Base-by-base conservation (phyloP, 2,888 invertebrate genomes). In the Trilocha varians region DNA sequence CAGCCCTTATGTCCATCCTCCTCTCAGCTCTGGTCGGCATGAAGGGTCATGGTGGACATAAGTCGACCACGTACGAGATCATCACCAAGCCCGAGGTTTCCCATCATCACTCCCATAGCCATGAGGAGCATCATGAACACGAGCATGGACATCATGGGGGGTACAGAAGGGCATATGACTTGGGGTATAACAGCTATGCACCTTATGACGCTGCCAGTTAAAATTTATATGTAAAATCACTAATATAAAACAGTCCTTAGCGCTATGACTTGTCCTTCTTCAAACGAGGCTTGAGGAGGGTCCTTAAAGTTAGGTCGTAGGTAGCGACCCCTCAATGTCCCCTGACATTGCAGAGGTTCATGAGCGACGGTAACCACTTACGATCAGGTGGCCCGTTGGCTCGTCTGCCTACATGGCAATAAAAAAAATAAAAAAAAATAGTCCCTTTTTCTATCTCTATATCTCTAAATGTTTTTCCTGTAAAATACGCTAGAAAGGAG, bases 1-100 rank as follows among this genome's bases (percentile, higher is more conserved):
- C 94, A 0, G 93, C 92, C 0, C 70, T 94, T 0, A 91, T 94
- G 88, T 93, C 95, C 0, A 78, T 95, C 3, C 88, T 93, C 49
- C 76, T 94, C 0, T 92, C 94, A 0, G 91, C 92, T 0, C 88
- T 93, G 13, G 88, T 93, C 8, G 93, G 94, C 0, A 77, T 94
- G n/a, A 94, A 94, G 59, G 88, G 91, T 3, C 73, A 88, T 5
- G 89, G 90, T 1, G 91, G 91, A 11, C 89, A 90, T 49, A 91
- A 91, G 53, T 87, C 90, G 14, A 93, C 94, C 0, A 93, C 94
- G 0, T 94, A 94, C 68, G 94, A 94, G 75, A 93, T 94, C 65
- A 91, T 94, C 44, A 90, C 93, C 40, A 94, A 94, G 53, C 94
- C 94, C 0, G 89, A 94, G 34, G 91, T 93, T 49, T 90, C 91